A percentile compares a stretch with the other conserved stretches of the same genome.
phyloP scores from a whole-genome alignment of 2,888 invertebrate genomes.

The Tetragonula carbonaria region DNA sequence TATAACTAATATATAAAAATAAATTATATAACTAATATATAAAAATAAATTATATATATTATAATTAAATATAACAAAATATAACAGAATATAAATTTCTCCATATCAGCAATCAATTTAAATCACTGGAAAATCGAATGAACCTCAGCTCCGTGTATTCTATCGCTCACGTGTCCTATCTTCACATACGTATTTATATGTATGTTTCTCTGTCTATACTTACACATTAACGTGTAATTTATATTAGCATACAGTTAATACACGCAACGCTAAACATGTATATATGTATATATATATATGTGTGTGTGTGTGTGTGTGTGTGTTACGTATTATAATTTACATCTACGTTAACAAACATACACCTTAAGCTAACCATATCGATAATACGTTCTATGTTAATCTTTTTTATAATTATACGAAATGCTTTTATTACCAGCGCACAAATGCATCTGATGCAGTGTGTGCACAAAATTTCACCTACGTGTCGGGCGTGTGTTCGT shows the following conservation, averaged over 20 bases:
- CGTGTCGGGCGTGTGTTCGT: slow-evolving; percentile 61
- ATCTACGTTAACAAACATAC: slow-evolving; percentile 53
- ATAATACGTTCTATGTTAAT: slow-evolving; percentile 24
- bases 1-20: too few species aligned
- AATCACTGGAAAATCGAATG: not conserved
- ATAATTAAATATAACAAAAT: too few species aligned
- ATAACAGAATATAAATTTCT: not conserved
- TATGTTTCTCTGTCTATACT: slow-evolving; percentile 46
- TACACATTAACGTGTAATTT: not conserved
- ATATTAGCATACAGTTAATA: slow-evolving; percentile 37
- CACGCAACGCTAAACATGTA: slow-evolving; percentile 37
- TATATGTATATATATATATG: not conserved
- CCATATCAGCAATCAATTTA: fast-evolving
- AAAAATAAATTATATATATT: too few species aligned
- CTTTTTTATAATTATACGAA: slow-evolving; percentile 48
- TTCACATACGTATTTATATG: slow-evolving; percentile 23
- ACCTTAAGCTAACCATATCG: slow-evolving; percentile 22
- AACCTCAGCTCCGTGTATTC: slow-evolving; percentile 8
- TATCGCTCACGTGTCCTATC: slow-evolving; percentile 23
- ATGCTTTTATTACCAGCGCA: slow-evolving; percentile 39
- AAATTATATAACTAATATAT: too few species aligned
- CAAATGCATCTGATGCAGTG: slow-evolving; percentile 68
- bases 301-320: not conserved
- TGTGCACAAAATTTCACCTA: slow-evolving; percentile 46
- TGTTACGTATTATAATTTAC: slow-evolving; percentile 24